A percentile compares a stretch with the other conserved stretches of the same genome.
Evolutionary conservation across 2,888 invertebrate genomes (phyloP).

Genomic region (Cloeon dipterum): DNA sequence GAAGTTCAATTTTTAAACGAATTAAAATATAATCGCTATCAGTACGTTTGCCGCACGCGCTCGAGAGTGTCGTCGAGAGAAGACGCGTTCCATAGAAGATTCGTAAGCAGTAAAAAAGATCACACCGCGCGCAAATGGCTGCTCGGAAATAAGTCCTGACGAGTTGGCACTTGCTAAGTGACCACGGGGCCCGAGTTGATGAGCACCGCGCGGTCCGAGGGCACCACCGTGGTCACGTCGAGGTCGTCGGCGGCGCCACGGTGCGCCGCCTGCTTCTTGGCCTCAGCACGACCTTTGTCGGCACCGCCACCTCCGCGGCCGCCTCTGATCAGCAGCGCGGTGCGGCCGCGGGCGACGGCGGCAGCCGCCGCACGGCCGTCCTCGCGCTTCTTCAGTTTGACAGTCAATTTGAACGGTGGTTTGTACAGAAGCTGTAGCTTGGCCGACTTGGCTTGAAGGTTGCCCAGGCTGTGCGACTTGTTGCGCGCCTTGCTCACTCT

Average conservation of each 20-base stretch:
- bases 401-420: not conserved
- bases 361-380: not conserved
- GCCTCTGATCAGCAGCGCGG: not conserved
- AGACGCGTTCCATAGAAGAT: too few relatives aligned
- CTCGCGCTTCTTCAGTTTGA: not conserved
- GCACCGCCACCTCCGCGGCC: not conserved
- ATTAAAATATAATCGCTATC: too few relatives aligned
- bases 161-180: too few relatives aligned
- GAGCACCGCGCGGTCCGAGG: not conserved
- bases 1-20: too few relatives aligned
- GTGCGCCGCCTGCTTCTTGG: not conserved
- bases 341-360: not conserved
- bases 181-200: not conserved
- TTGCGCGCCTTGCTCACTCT: not conserved
- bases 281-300: not conserved
- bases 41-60: too few relatives aligned
- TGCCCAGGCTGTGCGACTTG: conserved; percentile 47
- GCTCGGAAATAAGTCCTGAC: too few relatives aligned
- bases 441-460: conserved; percentile 26
- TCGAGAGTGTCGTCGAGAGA: too few relatives aligned
- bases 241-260: not conserved
- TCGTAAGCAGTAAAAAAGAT: too few relatives aligned
- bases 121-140: too few relatives aligned
- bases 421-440: not conserved
- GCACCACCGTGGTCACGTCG: not conserved